Conservation (phyloP, 2,797 vertebrate species). For the Sorex maritimensis region DNA sequence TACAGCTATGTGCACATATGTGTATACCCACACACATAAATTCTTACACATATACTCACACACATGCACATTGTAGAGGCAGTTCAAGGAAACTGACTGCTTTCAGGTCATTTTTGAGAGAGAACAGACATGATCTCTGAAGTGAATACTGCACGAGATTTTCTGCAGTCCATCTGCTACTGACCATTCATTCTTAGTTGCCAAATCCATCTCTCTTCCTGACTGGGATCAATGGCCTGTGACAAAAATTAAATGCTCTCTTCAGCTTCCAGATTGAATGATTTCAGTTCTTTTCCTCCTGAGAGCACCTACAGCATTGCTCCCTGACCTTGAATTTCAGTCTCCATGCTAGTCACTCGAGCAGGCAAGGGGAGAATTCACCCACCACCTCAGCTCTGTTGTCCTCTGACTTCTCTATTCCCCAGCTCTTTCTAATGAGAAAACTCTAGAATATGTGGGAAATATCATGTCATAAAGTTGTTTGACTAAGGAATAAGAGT, state of each 20-base stretch:
- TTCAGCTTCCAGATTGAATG: constrained; percentile 15
- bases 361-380: neutral
- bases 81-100: neutral
- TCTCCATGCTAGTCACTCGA: neutral
- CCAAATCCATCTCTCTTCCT: constrained; percentile 33
- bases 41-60: fast-evolving
- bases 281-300: neutral
- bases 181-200: neutral
- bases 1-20: neutral
- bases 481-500: too few species aligned
- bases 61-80: fast-evolving
- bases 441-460: fast-evolving
- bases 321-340: constrained; percentile 4
- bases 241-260: constrained; percentile 24
- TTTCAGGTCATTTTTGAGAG: neutral
- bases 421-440: fast-evolving
- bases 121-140: neutral
- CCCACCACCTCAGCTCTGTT: fast-evolving
- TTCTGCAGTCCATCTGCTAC: neutral
- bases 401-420: too few species aligned
- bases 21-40: fast-evolving
- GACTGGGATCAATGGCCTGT: constrained; percentile 17
- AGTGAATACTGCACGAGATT: neutral
- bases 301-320: neutral
- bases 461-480: fast-evolving